Percentiles rank a stretch among this genome's conserved stretches.
Evolutionary conservation across 92 coral and sea anemone species (phyloP).

Genomic region (Muricea muricata): DNA sequence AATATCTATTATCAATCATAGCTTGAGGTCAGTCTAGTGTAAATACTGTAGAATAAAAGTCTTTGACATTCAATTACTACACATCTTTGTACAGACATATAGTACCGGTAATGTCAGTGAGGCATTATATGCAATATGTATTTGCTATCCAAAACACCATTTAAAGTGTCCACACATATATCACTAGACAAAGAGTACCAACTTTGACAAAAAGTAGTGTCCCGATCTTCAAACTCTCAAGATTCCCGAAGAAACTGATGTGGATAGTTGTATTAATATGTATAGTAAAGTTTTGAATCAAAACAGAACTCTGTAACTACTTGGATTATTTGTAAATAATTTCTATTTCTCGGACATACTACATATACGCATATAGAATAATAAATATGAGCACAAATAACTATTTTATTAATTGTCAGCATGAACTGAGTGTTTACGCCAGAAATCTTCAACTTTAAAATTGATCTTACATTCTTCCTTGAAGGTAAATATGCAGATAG

Average conservation of each 20-base stretch:
- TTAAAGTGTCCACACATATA: not conserved
- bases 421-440: slow-evolving; percentile 89
- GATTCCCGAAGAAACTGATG: not conserved
- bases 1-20: too few relatives aligned
- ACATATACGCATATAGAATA: not conserved
- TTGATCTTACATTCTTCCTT: slow-evolving; percentile 93
- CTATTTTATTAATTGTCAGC: slow-evolving; percentile 36
- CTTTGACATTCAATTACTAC: too few relatives aligned
- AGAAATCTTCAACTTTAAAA: slow-evolving; percentile 93
- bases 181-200: too few relatives aligned
- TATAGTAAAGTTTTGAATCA: not conserved
- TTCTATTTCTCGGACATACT: not conserved
- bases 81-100: too few relatives aligned
- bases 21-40: not conserved
- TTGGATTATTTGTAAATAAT: not conserved
- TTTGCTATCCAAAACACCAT: not conserved
- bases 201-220: too few relatives aligned
- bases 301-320: not conserved
- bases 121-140: too few relatives aligned
- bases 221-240: too few relatives aligned
- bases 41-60: not conserved
- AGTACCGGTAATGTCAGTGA: too few relatives aligned
- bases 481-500: not conserved
- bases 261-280: not conserved
- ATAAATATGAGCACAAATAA: not conserved